phyloP scores from a whole-genome alignment of 2,797 vertebrate species.

The Galago senegalensis region DNA sequence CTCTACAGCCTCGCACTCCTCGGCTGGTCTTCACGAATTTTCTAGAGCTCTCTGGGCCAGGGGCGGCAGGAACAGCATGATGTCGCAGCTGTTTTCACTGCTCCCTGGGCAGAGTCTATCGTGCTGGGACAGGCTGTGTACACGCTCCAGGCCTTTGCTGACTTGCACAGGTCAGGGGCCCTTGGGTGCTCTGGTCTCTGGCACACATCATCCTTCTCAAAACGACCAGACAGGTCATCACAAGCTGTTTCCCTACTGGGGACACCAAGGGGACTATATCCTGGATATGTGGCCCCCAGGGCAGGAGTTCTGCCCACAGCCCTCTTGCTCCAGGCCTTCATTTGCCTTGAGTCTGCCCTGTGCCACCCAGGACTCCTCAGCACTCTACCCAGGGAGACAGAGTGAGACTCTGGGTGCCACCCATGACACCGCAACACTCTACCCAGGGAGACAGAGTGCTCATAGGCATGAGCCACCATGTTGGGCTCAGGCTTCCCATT shows the following conservation, averaged over 20 bases:
- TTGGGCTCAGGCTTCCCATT: too few species aligned
- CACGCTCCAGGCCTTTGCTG: not conserved
- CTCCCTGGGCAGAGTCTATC: rapidly evolving
- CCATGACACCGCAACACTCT: too few species aligned
- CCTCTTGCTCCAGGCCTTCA: not conserved
- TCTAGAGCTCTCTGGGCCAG: not conserved
- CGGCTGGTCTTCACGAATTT: not conserved
- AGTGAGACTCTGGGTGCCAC: too few species aligned
- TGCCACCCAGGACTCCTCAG: too few species aligned
- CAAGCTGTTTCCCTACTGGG: not conserved
- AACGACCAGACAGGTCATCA: not conserved
- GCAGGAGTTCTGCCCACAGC: not conserved
- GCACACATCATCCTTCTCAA: not conserved
- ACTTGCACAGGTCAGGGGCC: not conserved
- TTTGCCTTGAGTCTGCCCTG: not conserved
- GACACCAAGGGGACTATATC: not conserved
- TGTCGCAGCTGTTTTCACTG: not conserved
- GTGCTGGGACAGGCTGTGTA: not conserved
- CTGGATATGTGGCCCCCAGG: rapidly evolving
- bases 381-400: too few species aligned
- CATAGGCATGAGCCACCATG: too few species aligned
- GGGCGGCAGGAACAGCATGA: not conserved
- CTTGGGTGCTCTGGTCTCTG: not conserved
- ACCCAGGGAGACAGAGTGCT: too few species aligned
- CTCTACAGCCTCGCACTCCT: not conserved